Evolutionary conservation across 2,888 invertebrate genomes (phyloP).

Genomic region (Rhogogaster chlorosoma): DNA sequence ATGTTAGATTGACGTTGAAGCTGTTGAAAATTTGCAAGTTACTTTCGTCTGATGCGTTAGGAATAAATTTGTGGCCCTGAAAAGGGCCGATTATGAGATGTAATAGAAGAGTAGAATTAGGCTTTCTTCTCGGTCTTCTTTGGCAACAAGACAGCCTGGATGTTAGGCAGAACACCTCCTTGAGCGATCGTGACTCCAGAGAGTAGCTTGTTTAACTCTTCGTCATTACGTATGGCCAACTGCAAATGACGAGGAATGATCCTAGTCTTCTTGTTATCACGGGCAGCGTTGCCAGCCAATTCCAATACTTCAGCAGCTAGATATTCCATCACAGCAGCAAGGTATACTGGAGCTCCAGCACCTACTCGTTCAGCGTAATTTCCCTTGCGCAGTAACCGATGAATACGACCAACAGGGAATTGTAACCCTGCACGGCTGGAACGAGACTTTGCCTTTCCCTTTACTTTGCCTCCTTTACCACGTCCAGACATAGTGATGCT

Average conservation of each 20-base stretch:
- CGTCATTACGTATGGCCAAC: slow-evolving; percentile 90
- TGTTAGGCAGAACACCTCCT: slow-evolving; percentile 91
- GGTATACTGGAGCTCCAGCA: slow-evolving; percentile 80
- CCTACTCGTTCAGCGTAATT: slow-evolving; percentile 83
- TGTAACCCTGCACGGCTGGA: slow-evolving; percentile 81
- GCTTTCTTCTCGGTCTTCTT: slow-evolving; percentile 82
- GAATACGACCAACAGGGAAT: slow-evolving; percentile 83
- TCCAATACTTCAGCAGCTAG: slow-evolving; percentile 86
- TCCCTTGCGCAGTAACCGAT: slow-evolving; percentile 82
- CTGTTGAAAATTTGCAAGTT: neutral
- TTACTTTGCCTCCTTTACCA: slow-evolving; percentile 70
- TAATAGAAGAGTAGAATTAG: slow-evolving; percentile 52
- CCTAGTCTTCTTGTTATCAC: slow-evolving; percentile 85
- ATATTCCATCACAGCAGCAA: slow-evolving; percentile 84
- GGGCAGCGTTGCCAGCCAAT: slow-evolving; percentile 84
- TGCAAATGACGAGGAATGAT: slow-evolving; percentile 74
- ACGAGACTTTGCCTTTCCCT: slow-evolving; percentile 79
- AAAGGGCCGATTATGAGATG: slow-evolving; percentile 58
- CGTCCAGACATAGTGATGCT: slow-evolving; percentile 64
- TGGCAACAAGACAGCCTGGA: slow-evolving; percentile 86
- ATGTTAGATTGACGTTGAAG: neutral
- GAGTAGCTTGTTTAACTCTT: slow-evolving; percentile 88
- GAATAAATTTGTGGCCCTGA: slow-evolving; percentile 56
- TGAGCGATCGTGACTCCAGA: slow-evolving; percentile 90
- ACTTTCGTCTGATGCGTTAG: neutral